phyloP scores from a whole-genome alignment of 1,140 invertebrate species.

The Meloidogyne chitwoodi region DNA sequence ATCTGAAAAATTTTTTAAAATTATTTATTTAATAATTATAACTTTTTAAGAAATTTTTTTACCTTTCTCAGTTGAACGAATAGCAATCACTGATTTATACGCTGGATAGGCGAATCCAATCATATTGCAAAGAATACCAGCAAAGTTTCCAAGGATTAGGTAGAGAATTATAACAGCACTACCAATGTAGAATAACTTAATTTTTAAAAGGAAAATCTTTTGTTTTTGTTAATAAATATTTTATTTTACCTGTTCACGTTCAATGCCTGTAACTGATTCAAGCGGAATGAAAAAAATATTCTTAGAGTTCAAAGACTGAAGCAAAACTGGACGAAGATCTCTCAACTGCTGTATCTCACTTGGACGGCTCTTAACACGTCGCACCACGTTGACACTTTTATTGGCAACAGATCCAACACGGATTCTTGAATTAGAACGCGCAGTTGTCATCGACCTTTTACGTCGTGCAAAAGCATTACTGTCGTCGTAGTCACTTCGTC shows the following conservation, averaged over 20 bases:
- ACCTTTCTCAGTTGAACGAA: constrained; percentile 4
- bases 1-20: constrained; percentile 23
- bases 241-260: neutral
- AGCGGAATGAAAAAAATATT: neutral
- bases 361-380: neutral
- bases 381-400: too few species aligned
- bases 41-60: neutral
- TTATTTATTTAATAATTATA: too few species aligned
- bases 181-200: neutral
- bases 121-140: neutral
- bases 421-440: neutral
- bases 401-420: neutral
- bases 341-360: neutral
- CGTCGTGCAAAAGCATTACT: neutral
- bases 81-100: constrained; percentile 70
- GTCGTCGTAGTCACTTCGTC: too few species aligned
- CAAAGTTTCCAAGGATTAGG: neutral
- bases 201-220: too few species aligned
- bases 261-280: neutral
- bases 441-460: neutral
- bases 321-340: neutral
- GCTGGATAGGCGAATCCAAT: constrained; percentile 86
- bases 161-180: neutral
- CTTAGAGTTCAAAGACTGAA: neutral
- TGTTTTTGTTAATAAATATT: too few species aligned